Percentiles rank a stretch among this genome's conserved stretches.
phyloP scores from a whole-genome alignment of 2,797 vertebrate species.

The Masticophis lateralis region DNA sequence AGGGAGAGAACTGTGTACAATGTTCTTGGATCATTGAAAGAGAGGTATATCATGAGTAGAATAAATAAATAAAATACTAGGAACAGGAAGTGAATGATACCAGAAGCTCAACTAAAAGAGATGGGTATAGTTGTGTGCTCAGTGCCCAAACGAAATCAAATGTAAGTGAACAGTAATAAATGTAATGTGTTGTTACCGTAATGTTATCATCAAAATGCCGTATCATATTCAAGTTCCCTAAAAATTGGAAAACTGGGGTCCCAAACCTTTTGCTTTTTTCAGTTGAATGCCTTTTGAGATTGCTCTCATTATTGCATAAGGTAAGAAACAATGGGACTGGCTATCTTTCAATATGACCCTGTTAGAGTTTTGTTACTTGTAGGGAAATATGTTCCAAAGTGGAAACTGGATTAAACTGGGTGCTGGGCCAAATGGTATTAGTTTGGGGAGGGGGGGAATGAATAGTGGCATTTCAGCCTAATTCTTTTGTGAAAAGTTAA shows the following conservation, averaged over 20 bases:
- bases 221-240: slow-evolving; percentile 47
- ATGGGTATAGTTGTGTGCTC: not conserved
- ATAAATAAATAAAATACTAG: not conserved
- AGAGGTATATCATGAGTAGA: not conserved
- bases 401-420: slow-evolving; percentile 69
- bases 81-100: not conserved
- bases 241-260: slow-evolving; percentile 43
- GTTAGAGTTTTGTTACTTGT: slow-evolving; percentile 73
- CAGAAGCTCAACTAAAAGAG: not conserved
- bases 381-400: slow-evolving; percentile 72
- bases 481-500: slow-evolving; percentile 70
- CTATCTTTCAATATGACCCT: slow-evolving; percentile 68
- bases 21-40: not conserved
- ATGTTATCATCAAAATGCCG: slow-evolving; percentile 49
- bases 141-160: slow-evolving; percentile 19
- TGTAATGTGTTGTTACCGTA: slow-evolving; percentile 37
- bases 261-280: slow-evolving; percentile 63
- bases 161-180: slow-evolving; percentile 33
- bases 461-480: slow-evolving; percentile 73
- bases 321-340: slow-evolving; percentile 57
- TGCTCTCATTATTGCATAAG: slow-evolving; percentile 64
- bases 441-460: slow-evolving; percentile 60
- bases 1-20: too few relatives aligned
- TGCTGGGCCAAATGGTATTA: slow-evolving; percentile 71
- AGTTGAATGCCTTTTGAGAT: slow-evolving; percentile 72